Evolutionary conservation across 1,140 invertebrate species (phyloP), one percentile per base, ranked within the genome.

Genomic region (Yoshiicerus persimilis): DNA sequence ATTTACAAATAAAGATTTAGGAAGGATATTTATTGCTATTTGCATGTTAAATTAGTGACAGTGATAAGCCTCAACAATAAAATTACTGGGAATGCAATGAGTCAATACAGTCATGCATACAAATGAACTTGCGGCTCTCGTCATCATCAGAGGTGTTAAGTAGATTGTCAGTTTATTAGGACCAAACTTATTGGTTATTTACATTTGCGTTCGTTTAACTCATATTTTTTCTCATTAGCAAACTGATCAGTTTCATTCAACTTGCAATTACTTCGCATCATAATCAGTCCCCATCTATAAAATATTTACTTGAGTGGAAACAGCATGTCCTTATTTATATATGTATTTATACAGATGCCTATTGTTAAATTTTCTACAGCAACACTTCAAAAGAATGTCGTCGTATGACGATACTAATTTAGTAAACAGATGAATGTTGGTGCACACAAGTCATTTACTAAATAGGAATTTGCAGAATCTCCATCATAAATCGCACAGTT

Each of bases 41-140:
- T 84, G 23, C 38, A 41, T 47, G 36, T 27, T 84, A 56, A 47
- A 84, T 84, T 47, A 84, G 36, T 47, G 23, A 47, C 27, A 47
- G 11, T 27, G 23, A 30, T 30, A 10, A 84, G 39, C 83, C 9
- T 27, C 4, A 84, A 5, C 27, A 27, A 25, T 47, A 56, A 41
- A 9, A 84, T 41, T 84, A 56, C 38, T 16, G 36, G 11, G 39
- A 41, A 41, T 41, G 47, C 38, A 84, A 30, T 84, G 25, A 27
- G 83, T 47, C n/a, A 41, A 47, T 11, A 34, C 47, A 56, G 20
- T 36, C 16, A 80, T 80, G 75, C 36, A 80, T 80, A 38, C 75
- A 80, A 80, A 80, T 80, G 75, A 80, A 80, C 32, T 80, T n/a
- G 75, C 75, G 75, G 75, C 75, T 80, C 75, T 80, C 32, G 32